These are phyloP conservation scores for Bactericera cockerelli DNA, from an alignment of 1,140 invertebrate species.

Conservation along the genomic window DNA sequence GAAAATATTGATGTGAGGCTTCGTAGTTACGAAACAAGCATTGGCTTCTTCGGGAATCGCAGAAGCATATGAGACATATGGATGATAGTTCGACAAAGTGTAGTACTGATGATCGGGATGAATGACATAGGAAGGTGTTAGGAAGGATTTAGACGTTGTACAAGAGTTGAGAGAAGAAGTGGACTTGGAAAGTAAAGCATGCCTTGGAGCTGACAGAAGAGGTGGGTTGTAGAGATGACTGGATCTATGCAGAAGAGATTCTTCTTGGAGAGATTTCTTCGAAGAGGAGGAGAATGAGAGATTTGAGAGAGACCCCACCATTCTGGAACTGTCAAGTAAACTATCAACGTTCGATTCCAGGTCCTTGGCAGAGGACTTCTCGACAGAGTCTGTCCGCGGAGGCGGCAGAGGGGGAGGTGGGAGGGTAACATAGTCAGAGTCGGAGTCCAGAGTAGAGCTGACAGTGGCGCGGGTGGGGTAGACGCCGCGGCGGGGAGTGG, in stretches of 20 bases:
- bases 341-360: slow-evolving; percentile 17
- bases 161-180: slow-evolving; percentile 6
- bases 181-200: slow-evolving; percentile 3
- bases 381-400: slow-evolving; percentile 42
- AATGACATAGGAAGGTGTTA: not conserved
- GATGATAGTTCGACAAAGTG: slow-evolving; percentile 3
- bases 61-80: not conserved
- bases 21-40: slow-evolving; percentile 46
- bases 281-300: slow-evolving; percentile 14
- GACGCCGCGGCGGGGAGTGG: slow-evolving; percentile 30
- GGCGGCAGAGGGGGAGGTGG: slow-evolving; percentile 42
- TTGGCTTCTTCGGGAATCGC: slow-evolving; percentile 39
- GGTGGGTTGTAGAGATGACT: slow-evolving; percentile 37
- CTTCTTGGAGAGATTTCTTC: not conserved
- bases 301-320: slow-evolving; percentile 15
- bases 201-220: slow-evolving; percentile 24
- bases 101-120: slow-evolving; percentile 1
- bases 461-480: slow-evolving; percentile 66
- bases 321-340: slow-evolving; percentile 3
- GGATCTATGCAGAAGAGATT: slow-evolving; percentile 23
- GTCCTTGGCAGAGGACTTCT: slow-evolving; percentile 40
- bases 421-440: slow-evolving; percentile 73
- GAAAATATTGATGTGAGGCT: slow-evolving; percentile 47
- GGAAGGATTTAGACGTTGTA: not conserved
- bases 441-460: slow-evolving; percentile 65